These are phyloP conservation scores for Dicyrtomina minuta DNA, from an alignment of 2,888 invertebrate genomes.

Conservation along the genomic window DNA sequence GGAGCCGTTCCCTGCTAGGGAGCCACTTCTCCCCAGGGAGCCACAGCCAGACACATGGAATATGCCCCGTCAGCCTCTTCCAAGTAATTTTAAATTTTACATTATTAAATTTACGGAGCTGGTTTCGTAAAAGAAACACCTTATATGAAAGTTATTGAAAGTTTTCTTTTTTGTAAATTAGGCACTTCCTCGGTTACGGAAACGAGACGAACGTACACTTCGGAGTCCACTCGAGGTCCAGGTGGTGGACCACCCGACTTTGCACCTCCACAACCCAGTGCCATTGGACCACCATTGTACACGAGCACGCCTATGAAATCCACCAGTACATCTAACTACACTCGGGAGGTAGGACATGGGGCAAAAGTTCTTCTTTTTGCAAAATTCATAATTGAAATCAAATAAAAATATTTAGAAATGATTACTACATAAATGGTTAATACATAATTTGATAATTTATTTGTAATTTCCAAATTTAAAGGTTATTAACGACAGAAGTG, in stretches of 20 bases:
- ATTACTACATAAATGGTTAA: too few species aligned
- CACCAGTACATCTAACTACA: slow-evolving; percentile 32
- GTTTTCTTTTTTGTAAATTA: not conserved
- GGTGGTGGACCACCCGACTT: not conserved
- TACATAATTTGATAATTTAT: too few species aligned
- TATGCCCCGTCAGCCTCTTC: too few species aligned
- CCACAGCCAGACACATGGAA: too few species aligned
- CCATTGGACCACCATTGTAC: slow-evolving; percentile 46
- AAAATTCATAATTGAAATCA: not conserved
- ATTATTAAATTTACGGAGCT: too few species aligned
- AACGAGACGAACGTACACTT: slow-evolving; percentile 20
- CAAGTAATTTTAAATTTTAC: too few species aligned
- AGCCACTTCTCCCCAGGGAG: too few species aligned
- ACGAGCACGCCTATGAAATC: slow-evolving; percentile 45
- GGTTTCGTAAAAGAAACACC: too few species aligned
- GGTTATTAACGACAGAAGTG: slow-evolving; percentile 36
- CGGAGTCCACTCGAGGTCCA: slow-evolving; percentile 9
- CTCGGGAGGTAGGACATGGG: slow-evolving; percentile 43
- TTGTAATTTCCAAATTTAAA: not conserved
- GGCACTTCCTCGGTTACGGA: slow-evolving; percentile 30
- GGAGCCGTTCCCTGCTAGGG: too few species aligned
- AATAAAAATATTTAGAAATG: not conserved
- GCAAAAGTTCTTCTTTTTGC: not conserved
- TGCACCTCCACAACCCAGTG: slow-evolving; percentile 23
- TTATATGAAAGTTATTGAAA: too few species aligned